These are phyloP conservation scores for Cirrhinus mrigala DNA, from an alignment of 2,797 vertebrate genomes.

Conservation along the genomic window DNA sequence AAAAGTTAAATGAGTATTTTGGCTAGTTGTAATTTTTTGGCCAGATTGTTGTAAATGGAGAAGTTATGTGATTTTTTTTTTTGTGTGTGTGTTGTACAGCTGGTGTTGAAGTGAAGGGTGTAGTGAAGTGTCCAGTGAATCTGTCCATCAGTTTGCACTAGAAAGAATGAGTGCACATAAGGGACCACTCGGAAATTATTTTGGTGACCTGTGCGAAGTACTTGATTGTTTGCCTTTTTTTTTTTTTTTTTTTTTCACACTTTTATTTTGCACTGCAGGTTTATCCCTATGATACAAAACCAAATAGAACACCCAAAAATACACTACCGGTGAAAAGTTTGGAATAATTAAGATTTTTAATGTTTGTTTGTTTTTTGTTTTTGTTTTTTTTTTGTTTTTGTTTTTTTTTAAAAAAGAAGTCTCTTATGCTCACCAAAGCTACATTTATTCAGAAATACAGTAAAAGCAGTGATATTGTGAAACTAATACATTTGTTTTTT, in stretches of 20 bases:
- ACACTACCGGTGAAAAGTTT: background rate
- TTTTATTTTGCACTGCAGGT: conserved; percentile 44
- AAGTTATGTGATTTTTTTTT: background rate
- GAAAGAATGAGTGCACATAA: conserved; percentile 50
- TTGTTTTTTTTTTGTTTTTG: no score
- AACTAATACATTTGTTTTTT: no score
- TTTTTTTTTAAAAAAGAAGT: background rate
- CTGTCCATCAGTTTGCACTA: conserved; percentile 43
- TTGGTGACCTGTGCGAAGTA: conserved; percentile 30
- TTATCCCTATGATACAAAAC: conserved; percentile 18
- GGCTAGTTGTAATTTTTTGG: conserved; percentile 21
- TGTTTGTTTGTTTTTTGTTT: no score
- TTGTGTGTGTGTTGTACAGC: background rate
- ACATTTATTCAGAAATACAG: background rate
- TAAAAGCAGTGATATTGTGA: background rate
- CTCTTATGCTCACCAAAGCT: background rate
- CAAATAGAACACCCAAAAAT: background rate
- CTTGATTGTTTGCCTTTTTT: conserved; percentile 35
- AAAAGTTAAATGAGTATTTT: background rate
- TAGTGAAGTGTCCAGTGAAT: conserved; percentile 34
- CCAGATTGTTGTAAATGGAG: conserved; percentile 12
- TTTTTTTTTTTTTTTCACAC: background rate
- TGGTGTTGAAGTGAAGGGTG: background rate
- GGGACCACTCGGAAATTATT: conserved; percentile 55
- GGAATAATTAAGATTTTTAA: no score